A percentile compares a stretch with the other conserved stretches of the same genome.
These are phyloP conservation scores for Ctenomys sociabilis DNA, from an alignment of 2,113 vertebrate genomes.

Conservation along the genomic window DNA sequence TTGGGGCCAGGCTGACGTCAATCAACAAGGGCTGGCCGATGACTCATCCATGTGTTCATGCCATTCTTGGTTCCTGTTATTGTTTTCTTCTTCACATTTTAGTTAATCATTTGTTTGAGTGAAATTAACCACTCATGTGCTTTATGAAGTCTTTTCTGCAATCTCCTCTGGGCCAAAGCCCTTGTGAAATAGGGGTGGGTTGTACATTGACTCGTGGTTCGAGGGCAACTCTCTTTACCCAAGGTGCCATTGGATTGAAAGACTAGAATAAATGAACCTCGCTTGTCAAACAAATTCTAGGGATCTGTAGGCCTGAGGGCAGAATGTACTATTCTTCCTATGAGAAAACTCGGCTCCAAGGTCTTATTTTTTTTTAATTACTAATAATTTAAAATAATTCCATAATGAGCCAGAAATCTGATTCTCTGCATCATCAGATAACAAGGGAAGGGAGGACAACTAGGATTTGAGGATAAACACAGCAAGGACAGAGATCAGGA, in stretches of 20 bases:
- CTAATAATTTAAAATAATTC: conserved; percentile 19
- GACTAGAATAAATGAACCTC: background rate
- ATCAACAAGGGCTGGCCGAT: conserved; percentile 54
- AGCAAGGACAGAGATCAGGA: conserved; percentile 15
- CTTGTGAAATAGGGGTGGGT: background rate
- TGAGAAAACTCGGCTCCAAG: background rate
- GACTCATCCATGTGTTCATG: conserved; percentile 37
- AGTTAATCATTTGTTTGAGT: conserved; percentile 78
- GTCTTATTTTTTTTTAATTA: background rate
- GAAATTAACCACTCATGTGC: conserved; percentile 26
- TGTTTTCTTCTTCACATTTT: conserved; percentile 70
- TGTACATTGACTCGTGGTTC: fast-evolving
- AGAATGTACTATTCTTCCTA: background rate
- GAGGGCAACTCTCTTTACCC: background rate
- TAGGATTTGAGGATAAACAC: conserved; percentile 17
- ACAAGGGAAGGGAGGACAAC: background rate
- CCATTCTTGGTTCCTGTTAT: conserved; percentile 67
- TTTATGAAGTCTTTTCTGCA: conserved; percentile 25
- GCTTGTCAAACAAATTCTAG: background rate
- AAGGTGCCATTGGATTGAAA: background rate
- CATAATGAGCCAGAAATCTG: background rate
- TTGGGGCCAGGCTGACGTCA: conserved; percentile 63
- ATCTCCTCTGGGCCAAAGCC: background rate
- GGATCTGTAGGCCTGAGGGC: background rate
- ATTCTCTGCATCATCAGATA: background rate